Evolutionary conservation across 2,888 invertebrate genomes (phyloP).

Genomic region (Penaeus monodon): DNA sequence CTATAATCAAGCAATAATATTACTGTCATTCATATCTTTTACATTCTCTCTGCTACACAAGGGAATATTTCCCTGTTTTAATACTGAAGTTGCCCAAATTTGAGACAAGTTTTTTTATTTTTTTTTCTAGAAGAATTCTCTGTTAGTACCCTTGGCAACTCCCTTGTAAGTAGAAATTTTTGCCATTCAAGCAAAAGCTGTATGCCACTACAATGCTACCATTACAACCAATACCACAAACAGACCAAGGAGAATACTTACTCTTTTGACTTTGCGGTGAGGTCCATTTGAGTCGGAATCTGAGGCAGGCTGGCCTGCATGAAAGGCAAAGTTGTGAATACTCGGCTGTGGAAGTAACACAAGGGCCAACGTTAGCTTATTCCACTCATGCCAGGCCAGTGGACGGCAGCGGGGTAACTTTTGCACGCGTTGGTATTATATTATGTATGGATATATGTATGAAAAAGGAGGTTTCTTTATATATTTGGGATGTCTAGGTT

Average conservation of each 20-base stretch:
- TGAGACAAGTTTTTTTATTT: too few relatives aligned
- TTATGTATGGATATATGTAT: not conserved
- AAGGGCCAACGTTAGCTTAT: conserved; percentile 63
- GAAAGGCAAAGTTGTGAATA: conserved; percentile 65
- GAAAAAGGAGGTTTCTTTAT: too few relatives aligned
- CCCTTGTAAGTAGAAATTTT: conserved; percentile 24
- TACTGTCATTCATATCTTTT: too few relatives aligned
- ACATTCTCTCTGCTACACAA: too few relatives aligned
- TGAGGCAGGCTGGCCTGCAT: conserved; percentile 65
- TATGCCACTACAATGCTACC: conserved; percentile 1
- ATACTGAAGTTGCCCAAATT: too few relatives aligned
- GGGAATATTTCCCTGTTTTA: too few relatives aligned
- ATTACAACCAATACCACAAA: conserved; percentile 14
- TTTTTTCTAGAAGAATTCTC: too few relatives aligned
- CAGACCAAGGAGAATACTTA: conserved; percentile 43
- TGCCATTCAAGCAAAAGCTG: not conserved
- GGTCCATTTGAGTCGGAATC: conserved; percentile 63
- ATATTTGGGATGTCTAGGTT: too few relatives aligned
- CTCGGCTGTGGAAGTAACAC: conserved; percentile 64
- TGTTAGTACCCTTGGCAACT: too few relatives aligned
- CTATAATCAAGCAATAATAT: too few relatives aligned
- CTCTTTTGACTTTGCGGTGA: conserved; percentile 64
- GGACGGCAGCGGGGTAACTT: conserved; percentile 46
- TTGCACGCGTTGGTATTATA: conserved; percentile 28
- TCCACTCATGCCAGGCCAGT: conserved; percentile 59